phyloP scores from a whole-genome alignment of 2,888 invertebrate genomes.

The Xestia rhomboidea region DNA sequence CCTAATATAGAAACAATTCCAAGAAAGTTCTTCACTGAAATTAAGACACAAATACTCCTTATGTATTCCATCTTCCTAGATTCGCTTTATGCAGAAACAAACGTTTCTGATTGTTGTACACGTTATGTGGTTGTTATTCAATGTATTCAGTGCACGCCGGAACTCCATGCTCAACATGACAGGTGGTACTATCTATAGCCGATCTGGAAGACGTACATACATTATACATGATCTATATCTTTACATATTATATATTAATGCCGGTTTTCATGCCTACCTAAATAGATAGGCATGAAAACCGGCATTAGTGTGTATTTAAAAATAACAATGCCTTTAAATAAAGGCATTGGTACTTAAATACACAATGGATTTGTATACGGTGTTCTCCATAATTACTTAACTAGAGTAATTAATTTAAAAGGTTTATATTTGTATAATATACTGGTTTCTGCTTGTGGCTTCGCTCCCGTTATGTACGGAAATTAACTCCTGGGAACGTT shows the following conservation, averaged over 20 bases:
- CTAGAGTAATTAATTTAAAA: not conserved
- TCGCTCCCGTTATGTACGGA: too few relatives aligned
- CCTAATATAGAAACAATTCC: not conserved
- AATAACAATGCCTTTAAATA: too few relatives aligned
- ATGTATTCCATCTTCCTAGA: not conserved
- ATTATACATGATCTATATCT: constrained; percentile 12
- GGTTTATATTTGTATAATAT: not conserved
- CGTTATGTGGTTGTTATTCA: constrained; percentile 40
- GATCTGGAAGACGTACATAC: constrained; percentile 42
- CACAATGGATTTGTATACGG: not conserved
- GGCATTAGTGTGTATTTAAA: too few relatives aligned
- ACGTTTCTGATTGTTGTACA: constrained; percentile 35
- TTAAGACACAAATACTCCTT: not conserved
- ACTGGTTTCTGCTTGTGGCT: too few relatives aligned
- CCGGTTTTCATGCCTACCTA: not conserved
- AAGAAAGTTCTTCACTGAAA: not conserved
- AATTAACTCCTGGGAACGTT: too few relatives aligned
- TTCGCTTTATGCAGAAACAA: constrained; percentile 25
- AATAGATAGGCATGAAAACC: too few relatives aligned
- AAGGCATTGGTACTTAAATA: not conserved
- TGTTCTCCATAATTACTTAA: not conserved
- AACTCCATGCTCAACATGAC: constrained; percentile 51
- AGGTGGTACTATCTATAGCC: constrained; percentile 48
- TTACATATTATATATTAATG: not conserved
- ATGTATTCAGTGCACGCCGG: constrained; percentile 56